phyloP scores from a whole-genome alignment of 2,888 invertebrate species.

The Lamellibrachia satsuma region DNA sequence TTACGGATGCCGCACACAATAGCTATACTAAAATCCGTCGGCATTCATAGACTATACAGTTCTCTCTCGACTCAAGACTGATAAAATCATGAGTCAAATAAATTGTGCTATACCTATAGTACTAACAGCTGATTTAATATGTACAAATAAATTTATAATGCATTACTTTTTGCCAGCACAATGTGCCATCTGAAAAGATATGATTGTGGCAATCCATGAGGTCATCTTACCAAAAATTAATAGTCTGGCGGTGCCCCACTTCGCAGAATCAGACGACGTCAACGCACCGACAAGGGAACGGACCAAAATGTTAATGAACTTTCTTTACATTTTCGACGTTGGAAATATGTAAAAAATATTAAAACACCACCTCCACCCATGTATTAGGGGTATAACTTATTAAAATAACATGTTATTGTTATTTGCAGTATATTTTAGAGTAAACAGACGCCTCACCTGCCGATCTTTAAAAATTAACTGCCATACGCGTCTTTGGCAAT shows the following conservation, averaged over 20 bases:
- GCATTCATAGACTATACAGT: too few relatives aligned
- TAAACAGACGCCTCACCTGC: constrained; percentile 13
- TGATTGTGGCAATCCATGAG: neutral
- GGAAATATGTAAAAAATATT: neutral
- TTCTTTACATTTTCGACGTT: constrained; percentile 4
- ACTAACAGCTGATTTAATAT: too few relatives aligned
- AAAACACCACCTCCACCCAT: neutral
- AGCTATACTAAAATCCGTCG: too few relatives aligned
- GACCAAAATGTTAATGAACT: neutral
- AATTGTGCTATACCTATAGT: too few relatives aligned
- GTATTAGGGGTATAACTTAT: neutral
- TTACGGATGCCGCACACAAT: too few relatives aligned
- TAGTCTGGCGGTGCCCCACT: neutral
- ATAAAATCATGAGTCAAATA: too few relatives aligned
- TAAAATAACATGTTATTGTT: neutral
- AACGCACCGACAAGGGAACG: neutral
- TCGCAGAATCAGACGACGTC: neutral
- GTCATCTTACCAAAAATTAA: neutral
- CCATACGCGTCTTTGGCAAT: constrained; percentile 12
- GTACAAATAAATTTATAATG: neutral
- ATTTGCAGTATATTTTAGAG: neutral
- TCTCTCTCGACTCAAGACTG: too few relatives aligned
- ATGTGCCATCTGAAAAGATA: neutral
- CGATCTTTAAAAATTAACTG: neutral
- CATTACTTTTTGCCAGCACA: neutral